Evolutionary conservation across 1,140 invertebrate genomes (phyloP), one percentile per base, ranked within the genome.

Genomic region (Hirudo medicinalis): DNA sequence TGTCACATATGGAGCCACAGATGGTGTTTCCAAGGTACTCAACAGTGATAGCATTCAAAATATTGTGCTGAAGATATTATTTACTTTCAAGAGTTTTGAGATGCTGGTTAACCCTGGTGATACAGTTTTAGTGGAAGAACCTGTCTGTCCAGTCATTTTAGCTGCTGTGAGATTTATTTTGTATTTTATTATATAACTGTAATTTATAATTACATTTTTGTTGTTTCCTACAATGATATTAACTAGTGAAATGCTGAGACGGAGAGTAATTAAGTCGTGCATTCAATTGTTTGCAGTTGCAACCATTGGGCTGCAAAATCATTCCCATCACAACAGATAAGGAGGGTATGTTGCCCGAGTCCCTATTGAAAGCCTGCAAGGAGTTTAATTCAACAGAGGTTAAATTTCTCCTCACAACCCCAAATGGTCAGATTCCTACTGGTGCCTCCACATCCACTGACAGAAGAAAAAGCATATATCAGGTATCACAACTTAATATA

Each of bases 1-100:
- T 40, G 82, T 90, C 17, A 89, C 88, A 0, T 85, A 86, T 73
- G 90, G 89, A 17, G 86, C 87, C 68, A 89, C 90, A 80, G 89
- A 90, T 81, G 89, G 88, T 17, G 84, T 91, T 72, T 88, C 87
- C 79, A 88, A 89, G 80, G 84, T 79, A 71, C 13, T 57, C 49
- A 32, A 11, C 1, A 22, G 25, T 49, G 11, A n/a, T n/a, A 40
- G 22, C 29, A 3, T 19, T 53, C 8, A 69, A 20, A 29, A 69
- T 40, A 27, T 49, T 5, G 43, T 49, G 25, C 25, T 53, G 20
- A 40, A 69, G 19, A 15, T 22, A 19, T 22, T 71, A 4, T 19
- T n/a, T 54, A 29, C 29, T 20, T 32, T 22, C 27, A 54, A 73
- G 72, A 66, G 69, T 43, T 71, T 73, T 70, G 72, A 73, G n/a